A percentile compares a stretch with the other conserved stretches of the same genome.
Conservation (phyloP, 2,797 vertebrate genomes). For the Notamacropus eugenii region DNA sequence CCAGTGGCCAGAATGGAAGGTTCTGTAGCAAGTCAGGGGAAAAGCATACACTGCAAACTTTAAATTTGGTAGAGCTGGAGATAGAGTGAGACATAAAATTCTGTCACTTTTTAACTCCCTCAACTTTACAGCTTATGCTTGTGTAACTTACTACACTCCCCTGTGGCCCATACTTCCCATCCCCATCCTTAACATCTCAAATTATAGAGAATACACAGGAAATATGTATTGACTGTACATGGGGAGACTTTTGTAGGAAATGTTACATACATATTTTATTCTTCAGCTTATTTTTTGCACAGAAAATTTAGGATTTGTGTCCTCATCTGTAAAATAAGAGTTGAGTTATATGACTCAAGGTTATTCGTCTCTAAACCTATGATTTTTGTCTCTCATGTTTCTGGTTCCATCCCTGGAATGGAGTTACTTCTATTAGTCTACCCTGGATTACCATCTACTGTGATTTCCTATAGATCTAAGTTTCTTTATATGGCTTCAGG, state of each 20-base stretch:
- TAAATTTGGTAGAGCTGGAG: neutral
- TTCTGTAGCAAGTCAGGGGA: neutral
- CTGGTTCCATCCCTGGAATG: neutral
- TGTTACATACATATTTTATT: neutral
- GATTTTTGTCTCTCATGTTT: neutral
- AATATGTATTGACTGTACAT: neutral
- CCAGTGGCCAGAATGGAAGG: neutral
- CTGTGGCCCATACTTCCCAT: neutral
- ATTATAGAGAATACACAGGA: neutral
- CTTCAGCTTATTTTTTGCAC: neutral
- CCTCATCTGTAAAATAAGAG: neutral
- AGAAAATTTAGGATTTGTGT: neutral
- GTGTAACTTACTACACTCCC: neutral
- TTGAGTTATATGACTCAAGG: neutral
- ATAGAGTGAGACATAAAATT: neutral
- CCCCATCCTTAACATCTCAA: neutral
- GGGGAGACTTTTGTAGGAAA: neutral
- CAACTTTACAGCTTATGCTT: neutral
- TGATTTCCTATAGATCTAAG: neutral
- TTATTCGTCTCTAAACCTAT: neutral
- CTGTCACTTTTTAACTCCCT: neutral
- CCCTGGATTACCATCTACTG: neutral
- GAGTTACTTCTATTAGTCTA: neutral
- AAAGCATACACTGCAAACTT: neutral
- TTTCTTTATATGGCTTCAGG: neutral